These are phyloP conservation scores for Sebastolobus alascanus DNA, from an alignment of 2,797 vertebrate genomes.

Conservation along the genomic window DNA sequence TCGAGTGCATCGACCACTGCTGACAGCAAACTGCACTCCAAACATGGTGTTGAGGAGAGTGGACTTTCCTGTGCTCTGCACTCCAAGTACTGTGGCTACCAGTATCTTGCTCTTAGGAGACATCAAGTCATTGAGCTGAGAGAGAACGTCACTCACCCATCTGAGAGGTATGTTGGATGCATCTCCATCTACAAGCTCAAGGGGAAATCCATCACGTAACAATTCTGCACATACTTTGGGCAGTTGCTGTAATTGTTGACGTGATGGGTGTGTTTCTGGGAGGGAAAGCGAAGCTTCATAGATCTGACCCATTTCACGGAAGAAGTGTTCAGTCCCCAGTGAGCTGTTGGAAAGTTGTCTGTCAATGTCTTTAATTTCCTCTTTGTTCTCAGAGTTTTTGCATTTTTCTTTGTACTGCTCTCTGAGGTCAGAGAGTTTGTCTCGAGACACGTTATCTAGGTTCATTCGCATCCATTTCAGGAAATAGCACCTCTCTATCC, in stretches of 20 bases:
- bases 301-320: conserved; percentile 88
- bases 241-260: conserved; percentile 76
- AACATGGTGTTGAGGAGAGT: conserved; percentile 85
- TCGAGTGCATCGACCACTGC: conserved; percentile 83
- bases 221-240: conserved; percentile 82
- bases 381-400: conserved; percentile 56
- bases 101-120: conserved; percentile 74
- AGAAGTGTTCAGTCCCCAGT: conserved; percentile 86
- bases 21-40: conserved; percentile 88
- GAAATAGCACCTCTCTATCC: conserved; percentile 80
- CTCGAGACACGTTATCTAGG: conserved; percentile 79
- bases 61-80: conserved; percentile 84
- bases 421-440: conserved; percentile 65
- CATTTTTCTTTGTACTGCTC: conserved; percentile 75
- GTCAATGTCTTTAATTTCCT: conserved; percentile 70
- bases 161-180: conserved; percentile 85
- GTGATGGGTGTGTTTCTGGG: conserved; percentile 38
- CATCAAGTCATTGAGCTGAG: conserved; percentile 77
- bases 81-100: conserved; percentile 84
- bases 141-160: conserved; percentile 84
- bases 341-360: conserved; percentile 80
- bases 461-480: conserved; percentile 87
- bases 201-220: conserved; percentile 83
- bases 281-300: conserved; percentile 85
- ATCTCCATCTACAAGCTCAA: conserved; percentile 88